A percentile compares a stretch with the other conserved stretches of the same genome.
Conservation (phyloP, 1,140 invertebrate species). For the Drosophila truncata region DNA sequence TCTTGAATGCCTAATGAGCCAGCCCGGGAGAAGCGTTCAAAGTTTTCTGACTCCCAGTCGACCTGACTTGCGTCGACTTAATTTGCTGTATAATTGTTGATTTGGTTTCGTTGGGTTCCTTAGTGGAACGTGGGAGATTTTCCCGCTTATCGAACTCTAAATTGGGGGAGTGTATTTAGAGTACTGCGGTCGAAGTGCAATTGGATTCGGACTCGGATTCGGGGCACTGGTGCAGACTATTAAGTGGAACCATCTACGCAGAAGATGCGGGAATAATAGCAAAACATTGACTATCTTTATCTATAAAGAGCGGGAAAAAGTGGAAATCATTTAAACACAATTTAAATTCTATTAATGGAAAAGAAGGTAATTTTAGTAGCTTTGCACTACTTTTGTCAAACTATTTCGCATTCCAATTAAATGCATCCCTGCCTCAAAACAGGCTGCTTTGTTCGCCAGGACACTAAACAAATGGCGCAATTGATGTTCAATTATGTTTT, state of each 20-base stretch:
- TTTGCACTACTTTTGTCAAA: neutral
- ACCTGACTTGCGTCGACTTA: constrained; percentile 37
- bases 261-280: neutral
- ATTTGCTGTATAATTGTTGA: constrained; percentile 74
- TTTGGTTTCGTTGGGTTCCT: constrained; percentile 57
- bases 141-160: constrained; percentile 32
- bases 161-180: constrained; percentile 15
- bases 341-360: neutral
- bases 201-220: neutral
- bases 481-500: constrained; percentile 72
- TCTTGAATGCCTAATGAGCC: constrained; percentile 67
- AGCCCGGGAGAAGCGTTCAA: constrained; percentile 14
- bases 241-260: constrained; percentile 2
- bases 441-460: neutral
- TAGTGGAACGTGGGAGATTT: constrained; percentile 76
- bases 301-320: neutral
- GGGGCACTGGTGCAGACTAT: constrained; percentile 12
- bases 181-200: neutral
- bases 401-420: constrained; percentile 1
- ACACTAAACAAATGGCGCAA: constrained; percentile 45
- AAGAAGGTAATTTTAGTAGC: neutral
- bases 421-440: neutral
- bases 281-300: neutral
- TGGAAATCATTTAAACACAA: neutral
- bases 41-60: constrained; percentile 28